Percentiles rank a stretch among this genome's conserved stretches.
Conservation (phyloP, 2,113 vertebrate species). For the Phrynosoma blainvillii region DNA sequence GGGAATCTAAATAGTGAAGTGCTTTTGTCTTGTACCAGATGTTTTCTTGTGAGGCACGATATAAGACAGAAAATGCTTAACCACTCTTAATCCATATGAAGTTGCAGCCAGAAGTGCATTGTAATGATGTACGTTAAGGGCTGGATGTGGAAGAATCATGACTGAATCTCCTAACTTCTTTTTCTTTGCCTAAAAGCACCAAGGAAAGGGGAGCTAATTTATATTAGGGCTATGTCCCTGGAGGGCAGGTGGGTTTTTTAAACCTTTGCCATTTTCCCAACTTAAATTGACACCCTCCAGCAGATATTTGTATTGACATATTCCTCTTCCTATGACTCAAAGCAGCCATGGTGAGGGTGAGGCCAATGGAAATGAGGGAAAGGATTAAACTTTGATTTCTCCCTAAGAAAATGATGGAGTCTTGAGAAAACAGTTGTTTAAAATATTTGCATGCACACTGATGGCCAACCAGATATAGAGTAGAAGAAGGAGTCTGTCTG, state of each 20-base stretch:
- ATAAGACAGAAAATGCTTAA: conserved; percentile 1
- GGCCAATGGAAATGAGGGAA: not conserved
- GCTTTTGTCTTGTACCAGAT: conserved; percentile 10
- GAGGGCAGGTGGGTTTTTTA: not conserved
- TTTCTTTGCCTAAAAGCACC: not conserved
- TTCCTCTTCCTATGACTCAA: not conserved
- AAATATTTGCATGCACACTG: not conserved
- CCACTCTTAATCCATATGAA: not conserved
- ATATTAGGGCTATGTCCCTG: not conserved
- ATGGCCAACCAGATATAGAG: not conserved
- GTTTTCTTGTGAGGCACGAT: not conserved
- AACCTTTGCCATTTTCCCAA: not conserved
- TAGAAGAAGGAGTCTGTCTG: accelerated
- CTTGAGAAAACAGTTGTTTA: not conserved
- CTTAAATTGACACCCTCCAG: not conserved
- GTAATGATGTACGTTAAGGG: not conserved
- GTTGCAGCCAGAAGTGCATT: not conserved
- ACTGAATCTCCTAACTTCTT: not conserved
- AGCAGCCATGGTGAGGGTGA: not conserved
- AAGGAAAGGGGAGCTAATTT: not conserved
- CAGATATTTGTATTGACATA: not conserved
- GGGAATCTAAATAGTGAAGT: not conserved
- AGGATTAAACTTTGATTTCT: not conserved
- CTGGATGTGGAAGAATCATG: not conserved
- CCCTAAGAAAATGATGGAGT: not conserved